phyloP scores from a whole-genome alignment of 2,797 vertebrate species.

The Lepus oiostolus region DNA sequence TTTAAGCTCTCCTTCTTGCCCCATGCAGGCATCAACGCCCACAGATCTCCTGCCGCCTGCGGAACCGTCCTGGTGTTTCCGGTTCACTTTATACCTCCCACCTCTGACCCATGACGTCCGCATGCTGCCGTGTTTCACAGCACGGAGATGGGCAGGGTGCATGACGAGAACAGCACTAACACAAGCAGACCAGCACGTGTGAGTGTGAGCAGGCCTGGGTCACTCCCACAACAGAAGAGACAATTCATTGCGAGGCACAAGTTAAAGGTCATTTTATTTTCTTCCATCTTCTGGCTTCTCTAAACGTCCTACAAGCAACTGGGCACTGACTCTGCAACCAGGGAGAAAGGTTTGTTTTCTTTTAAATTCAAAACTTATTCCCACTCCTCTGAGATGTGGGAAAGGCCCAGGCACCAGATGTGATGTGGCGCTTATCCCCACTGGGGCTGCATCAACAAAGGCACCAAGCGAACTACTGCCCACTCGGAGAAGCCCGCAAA shows the following conservation, averaged over 20 bases:
- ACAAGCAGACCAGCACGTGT: rapidly evolving
- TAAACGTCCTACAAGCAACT: not conserved
- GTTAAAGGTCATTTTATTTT: no score
- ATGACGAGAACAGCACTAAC: no score
- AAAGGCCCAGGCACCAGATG: not conserved
- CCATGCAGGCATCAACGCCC: rapidly evolving
- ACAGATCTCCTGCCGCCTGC: rapidly evolving
- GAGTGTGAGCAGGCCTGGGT: rapidly evolving
- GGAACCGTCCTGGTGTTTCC: rapidly evolving
- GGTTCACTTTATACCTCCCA: rapidly evolving
- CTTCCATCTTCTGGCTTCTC: not conserved
- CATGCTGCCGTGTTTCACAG: not conserved
- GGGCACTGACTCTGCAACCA: not conserved
- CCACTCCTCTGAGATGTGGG: not conserved
- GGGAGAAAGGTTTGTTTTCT: not conserved
- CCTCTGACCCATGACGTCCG: not conserved
- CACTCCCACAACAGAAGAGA: no score
- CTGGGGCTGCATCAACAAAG: not conserved
- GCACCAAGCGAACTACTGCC: no score
- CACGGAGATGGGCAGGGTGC: rapidly evolving
- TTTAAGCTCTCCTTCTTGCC: no score
- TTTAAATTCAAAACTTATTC: not conserved
- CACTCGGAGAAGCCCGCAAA: not conserved
- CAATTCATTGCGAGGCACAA: no score
- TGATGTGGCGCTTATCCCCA: no score